Evolutionary conservation across 2,113 vertebrate species (phyloP).

Genomic region (Addax nasomaculatus): DNA sequence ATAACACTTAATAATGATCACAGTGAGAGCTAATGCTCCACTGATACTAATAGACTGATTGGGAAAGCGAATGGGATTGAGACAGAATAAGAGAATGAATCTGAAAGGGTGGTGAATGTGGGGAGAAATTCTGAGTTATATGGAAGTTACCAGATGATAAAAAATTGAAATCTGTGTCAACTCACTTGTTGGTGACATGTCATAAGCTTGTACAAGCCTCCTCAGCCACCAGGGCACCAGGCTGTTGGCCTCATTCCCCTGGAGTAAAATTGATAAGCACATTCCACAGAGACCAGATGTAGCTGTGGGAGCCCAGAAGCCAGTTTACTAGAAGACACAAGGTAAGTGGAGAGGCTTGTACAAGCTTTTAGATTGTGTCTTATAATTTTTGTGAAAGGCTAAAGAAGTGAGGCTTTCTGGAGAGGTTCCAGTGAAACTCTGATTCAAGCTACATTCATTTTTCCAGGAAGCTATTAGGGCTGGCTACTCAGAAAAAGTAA

Average conservation of each 20-base stretch:
- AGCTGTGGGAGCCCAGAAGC: slow-evolving; percentile 28
- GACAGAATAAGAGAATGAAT: not conserved
- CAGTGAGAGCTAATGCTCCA: not conserved
- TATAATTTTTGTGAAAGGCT: not conserved
- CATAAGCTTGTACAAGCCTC: slow-evolving; percentile 46
- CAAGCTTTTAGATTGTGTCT: not conserved
- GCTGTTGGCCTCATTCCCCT: slow-evolving; percentile 39
- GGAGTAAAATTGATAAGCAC: slow-evolving; percentile 57
- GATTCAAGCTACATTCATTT: not conserved
- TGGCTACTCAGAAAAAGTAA: not conserved
- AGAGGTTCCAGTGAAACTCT: not conserved
- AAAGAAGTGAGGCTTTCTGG: not conserved
- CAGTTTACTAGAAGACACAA: not conserved
- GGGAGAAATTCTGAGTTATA: not conserved
- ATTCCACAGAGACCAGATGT: slow-evolving; percentile 49
- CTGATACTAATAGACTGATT: not conserved
- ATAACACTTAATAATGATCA: not conserved
- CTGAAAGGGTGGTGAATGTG: not conserved
- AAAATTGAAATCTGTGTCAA: slow-evolving; percentile 13
- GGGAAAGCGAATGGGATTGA: not conserved
- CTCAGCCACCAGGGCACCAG: slow-evolving; percentile 7
- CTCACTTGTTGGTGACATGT: slow-evolving; percentile 53
- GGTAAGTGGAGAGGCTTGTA: not conserved
- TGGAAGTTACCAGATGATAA: slow-evolving; percentile 31
- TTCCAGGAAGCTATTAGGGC: not conserved